Percentiles rank a stretch among this genome's conserved stretches.
Evolutionary conservation across 1,140 invertebrate genomes (phyloP).

Genomic region (Sinonovacula constricta): DNA sequence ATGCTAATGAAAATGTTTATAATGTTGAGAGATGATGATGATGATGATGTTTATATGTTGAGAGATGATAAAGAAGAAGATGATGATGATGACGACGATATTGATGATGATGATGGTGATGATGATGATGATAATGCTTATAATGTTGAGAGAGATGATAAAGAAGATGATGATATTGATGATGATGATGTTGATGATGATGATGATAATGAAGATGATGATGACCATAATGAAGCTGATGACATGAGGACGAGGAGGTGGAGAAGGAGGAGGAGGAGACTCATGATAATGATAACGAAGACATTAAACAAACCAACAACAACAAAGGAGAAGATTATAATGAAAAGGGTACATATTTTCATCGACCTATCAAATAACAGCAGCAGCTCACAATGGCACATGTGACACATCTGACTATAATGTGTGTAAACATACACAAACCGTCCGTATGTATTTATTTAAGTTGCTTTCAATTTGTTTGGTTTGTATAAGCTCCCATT

Average conservation of each 20-base stretch:
- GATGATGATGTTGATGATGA: background rate
- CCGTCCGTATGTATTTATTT: too few species aligned
- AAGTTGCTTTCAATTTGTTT: too few species aligned
- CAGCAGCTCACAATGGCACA: too few species aligned
- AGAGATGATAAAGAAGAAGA: constrained; percentile 51
- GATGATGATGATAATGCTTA: constrained; percentile 34
- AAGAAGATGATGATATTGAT: background rate
- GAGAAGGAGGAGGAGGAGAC: background rate
- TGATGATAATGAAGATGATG: constrained; percentile 3
- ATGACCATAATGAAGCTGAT: background rate
- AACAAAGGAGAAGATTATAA: background rate
- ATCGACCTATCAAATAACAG: too few species aligned
- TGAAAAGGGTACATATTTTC: too few species aligned
- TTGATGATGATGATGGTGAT: constrained; percentile 42
- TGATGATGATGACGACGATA: constrained; percentile 45
- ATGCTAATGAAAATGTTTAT: too few species aligned
- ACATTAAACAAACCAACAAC: background rate
- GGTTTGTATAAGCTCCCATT: too few species aligned
- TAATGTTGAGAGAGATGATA: constrained; percentile 7
- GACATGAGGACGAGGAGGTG: constrained; percentile 9
- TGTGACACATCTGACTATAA: too few species aligned
- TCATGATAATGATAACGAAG: background rate
- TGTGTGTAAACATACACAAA: too few species aligned
- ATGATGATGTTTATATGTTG: constrained; percentile 36
- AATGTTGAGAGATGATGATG: constrained; percentile 39